phyloP scores from a whole-genome alignment of 2,797 vertebrate genomes.

The Xiphophorus birchmanni region DNA sequence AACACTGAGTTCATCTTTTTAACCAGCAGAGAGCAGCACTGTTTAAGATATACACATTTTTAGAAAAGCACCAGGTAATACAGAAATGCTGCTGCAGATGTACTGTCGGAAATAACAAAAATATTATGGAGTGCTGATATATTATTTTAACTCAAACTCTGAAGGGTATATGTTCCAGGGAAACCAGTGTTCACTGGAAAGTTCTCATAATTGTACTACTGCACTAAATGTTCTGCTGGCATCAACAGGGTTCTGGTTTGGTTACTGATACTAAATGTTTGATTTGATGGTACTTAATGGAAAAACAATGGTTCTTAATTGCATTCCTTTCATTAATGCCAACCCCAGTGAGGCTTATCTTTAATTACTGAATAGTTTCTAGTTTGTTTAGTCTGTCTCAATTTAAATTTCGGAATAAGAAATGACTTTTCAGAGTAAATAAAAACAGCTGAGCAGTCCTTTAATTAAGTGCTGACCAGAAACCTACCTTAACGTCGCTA shows the following conservation, averaged over 20 bases:
- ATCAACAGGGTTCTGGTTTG: neutral
- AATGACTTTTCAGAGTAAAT: neutral
- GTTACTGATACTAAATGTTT: neutral
- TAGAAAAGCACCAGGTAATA: neutral
- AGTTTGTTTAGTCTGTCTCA: neutral
- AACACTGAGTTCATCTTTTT: neutral
- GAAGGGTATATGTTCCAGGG: neutral
- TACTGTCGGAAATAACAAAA: neutral
- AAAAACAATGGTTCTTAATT: neutral
- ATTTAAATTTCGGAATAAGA: neutral
- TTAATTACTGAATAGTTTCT: neutral
- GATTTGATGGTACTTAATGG: neutral
- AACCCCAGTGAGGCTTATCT: neutral
- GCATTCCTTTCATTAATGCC: neutral
- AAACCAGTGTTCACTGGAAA: neutral
- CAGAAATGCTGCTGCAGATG: neutral
- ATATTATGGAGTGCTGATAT: neutral
- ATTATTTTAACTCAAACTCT: neutral
- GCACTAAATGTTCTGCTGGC: neutral
- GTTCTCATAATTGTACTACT: neutral
- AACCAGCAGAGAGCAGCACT: conserved; percentile 55
- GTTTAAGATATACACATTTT: neutral
- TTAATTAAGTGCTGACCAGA: neutral
- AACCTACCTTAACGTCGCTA: neutral
- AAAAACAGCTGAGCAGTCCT: neutral